Percentiles rank a stretch among this genome's conserved stretches.
Conservation (phyloP, 2,797 vertebrate genomes). For the Scolopax rusticola region DNA sequence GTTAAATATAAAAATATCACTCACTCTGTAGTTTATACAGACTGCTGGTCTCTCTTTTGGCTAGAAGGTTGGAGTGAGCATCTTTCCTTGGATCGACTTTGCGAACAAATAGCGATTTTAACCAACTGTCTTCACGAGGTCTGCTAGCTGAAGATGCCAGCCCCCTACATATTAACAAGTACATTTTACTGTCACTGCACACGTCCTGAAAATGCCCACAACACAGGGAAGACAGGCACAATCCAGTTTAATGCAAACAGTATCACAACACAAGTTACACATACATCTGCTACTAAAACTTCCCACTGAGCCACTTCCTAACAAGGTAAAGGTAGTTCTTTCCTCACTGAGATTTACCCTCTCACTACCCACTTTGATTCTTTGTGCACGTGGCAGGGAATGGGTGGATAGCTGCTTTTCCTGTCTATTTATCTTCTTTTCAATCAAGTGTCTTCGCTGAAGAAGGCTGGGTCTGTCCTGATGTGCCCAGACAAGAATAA, state of each 20-base stretch:
- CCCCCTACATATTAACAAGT: slow-evolving; percentile 74
- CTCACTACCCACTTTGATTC: background rate
- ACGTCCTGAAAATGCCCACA: background rate
- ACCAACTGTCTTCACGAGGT: slow-evolving; percentile 91
- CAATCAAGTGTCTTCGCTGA: background rate
- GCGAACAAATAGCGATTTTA: slow-evolving; percentile 94
- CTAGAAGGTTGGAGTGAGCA: slow-evolving; percentile 93
- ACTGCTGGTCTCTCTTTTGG: slow-evolving; percentile 95
- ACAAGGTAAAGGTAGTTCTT: background rate
- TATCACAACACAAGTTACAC: background rate
- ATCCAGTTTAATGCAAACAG: background rate
- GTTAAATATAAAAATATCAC: slow-evolving; percentile 3
- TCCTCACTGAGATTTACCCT: background rate
- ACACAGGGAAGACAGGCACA: background rate
- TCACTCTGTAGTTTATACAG: slow-evolving; percentile 98
- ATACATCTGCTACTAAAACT: background rate
- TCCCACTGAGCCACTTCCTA: background rate
- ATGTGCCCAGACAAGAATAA: background rate
- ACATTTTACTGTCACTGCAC: background rate
- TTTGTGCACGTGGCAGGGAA: background rate
- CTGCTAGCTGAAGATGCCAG: slow-evolving; percentile 81
- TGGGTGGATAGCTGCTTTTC: background rate
- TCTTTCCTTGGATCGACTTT: slow-evolving; percentile 98
- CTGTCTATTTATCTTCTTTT: background rate
- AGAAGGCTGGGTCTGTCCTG: background rate